Evolutionary conservation across 1,140 invertebrate species (phyloP).

Genomic region (Drosophila sulfurigaster): DNA sequence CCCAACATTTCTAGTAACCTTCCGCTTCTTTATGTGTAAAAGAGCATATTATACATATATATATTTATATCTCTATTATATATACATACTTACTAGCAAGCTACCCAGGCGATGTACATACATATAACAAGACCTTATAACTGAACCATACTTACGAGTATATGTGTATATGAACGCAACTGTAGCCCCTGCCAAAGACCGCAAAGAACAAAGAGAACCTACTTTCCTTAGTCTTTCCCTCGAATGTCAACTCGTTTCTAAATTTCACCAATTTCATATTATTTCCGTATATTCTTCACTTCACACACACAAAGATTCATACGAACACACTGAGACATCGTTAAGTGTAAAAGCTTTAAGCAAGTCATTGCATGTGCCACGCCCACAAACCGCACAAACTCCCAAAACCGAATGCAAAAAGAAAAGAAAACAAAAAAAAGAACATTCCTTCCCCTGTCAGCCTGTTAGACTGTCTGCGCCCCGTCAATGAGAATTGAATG

Average conservation of each 20-base stretch:
- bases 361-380: slow-evolving; percentile 78
- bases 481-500: slow-evolving; percentile 59
- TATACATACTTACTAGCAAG: slow-evolving; percentile 76
- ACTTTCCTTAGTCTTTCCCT: slow-evolving; percentile 23
- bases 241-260: slow-evolving; percentile 18
- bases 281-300: slow-evolving; percentile 22
- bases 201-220: not conserved
- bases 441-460: slow-evolving; percentile 55
- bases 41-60: slow-evolving; percentile 18
- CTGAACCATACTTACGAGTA: slow-evolving; percentile 49
- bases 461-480: slow-evolving; percentile 28
- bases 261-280: slow-evolving; percentile 1
- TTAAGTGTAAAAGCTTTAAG: slow-evolving; percentile 68
- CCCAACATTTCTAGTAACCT: slow-evolving; percentile 35
- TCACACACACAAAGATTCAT: slow-evolving; percentile 17
- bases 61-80: slow-evolving; percentile 34
- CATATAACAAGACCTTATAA: slow-evolving; percentile 70
- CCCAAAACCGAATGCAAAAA: slow-evolving; percentile 17
- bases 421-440: slow-evolving; percentile 23
- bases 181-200: slow-evolving; percentile 72
- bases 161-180: slow-evolving; percentile 76
- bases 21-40: slow-evolving; percentile 39
- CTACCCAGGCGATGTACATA: slow-evolving; percentile 83
- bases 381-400: slow-evolving; percentile 32
- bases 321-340: slow-evolving; percentile 26